Evolutionary conservation across 2,797 vertebrate genomes (phyloP).

Genomic region (Xenops minutus): DNA sequence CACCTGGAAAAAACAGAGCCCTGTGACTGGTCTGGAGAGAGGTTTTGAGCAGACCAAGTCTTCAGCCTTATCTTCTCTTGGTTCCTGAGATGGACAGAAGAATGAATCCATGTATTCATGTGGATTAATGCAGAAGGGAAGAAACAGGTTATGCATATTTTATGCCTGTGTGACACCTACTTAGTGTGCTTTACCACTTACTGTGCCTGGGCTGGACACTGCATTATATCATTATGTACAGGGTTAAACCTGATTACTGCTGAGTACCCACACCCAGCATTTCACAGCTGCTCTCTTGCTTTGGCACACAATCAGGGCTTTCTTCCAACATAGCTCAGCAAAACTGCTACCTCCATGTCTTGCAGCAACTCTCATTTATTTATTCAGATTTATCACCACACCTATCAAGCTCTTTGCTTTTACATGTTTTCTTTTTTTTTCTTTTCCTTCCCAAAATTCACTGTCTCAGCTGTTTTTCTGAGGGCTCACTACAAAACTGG

Average conservation of each 20-base stretch:
- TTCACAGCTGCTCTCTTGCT: conserved; percentile 63
- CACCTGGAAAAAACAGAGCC: not conserved
- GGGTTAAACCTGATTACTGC: conserved; percentile 59
- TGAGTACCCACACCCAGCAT: conserved; percentile 59
- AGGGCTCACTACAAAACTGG: not conserved
- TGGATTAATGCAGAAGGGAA: not conserved
- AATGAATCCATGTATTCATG: not conserved
- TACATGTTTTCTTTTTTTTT: not conserved
- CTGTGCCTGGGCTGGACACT: not conserved
- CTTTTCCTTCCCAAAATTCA: not conserved
- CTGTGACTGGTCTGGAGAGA: not conserved
- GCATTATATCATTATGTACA: conserved; percentile 34
- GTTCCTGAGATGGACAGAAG: not conserved
- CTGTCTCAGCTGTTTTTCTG: not conserved
- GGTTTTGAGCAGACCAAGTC: not conserved
- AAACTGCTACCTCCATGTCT: conserved; percentile 57
- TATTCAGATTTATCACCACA: conserved; percentile 69
- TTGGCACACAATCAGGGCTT: conserved; percentile 57
- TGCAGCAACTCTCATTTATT: conserved; percentile 65
- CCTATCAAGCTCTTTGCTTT: conserved; percentile 50
- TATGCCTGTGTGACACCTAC: not conserved
- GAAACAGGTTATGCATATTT: not conserved
- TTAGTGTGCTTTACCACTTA: conserved; percentile 6
- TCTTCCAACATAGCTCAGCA: conserved; percentile 67
- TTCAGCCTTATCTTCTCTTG: not conserved